These are phyloP conservation scores for Cottoperca gobio DNA, from an alignment of 2,797 vertebrate genomes.

Conservation along the genomic window DNA sequence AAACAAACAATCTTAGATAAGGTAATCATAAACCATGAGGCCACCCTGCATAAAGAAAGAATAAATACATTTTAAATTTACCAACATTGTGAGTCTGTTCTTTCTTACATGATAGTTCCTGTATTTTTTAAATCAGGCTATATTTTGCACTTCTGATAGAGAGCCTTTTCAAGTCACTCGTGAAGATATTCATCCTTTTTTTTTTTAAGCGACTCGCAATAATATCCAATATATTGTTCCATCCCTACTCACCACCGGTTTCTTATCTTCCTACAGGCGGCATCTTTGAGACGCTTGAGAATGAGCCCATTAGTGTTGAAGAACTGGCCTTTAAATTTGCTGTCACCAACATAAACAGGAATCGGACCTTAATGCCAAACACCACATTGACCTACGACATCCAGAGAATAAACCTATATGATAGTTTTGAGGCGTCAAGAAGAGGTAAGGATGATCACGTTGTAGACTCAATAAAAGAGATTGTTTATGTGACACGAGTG, in stretches of 20 bases:
- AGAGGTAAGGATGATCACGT: conserved; percentile 85
- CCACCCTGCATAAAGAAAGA: too few relatives aligned
- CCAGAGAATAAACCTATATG: conserved; percentile 98
- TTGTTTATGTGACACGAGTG: background rate
- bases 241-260: background rate
- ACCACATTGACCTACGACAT: conserved; percentile 98
- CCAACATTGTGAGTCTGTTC: too few relatives aligned
- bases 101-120: too few relatives aligned
- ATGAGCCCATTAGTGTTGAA: conserved; percentile 95
- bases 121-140: too few relatives aligned
- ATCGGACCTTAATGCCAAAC: conserved; percentile 98
- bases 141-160: too few relatives aligned
- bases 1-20: too few relatives aligned
- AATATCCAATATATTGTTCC: too few relatives aligned
- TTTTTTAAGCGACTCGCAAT: too few relatives aligned
- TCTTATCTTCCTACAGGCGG: conserved; percentile 87
- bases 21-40: too few relatives aligned
- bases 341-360: conserved; percentile 97
- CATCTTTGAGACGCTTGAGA: conserved; percentile 98
- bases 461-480: background rate
- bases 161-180: too few relatives aligned
- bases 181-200: too few relatives aligned
- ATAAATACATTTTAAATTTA: too few relatives aligned
- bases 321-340: conserved; percentile 99
- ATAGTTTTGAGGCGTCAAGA: conserved; percentile 98